A percentile compares a stretch with the other conserved stretches of the same genome.
These are phyloP conservation scores for Trisateles emortualis DNA, from an alignment of 2,888 invertebrate genomes.

Conservation along the genomic window DNA sequence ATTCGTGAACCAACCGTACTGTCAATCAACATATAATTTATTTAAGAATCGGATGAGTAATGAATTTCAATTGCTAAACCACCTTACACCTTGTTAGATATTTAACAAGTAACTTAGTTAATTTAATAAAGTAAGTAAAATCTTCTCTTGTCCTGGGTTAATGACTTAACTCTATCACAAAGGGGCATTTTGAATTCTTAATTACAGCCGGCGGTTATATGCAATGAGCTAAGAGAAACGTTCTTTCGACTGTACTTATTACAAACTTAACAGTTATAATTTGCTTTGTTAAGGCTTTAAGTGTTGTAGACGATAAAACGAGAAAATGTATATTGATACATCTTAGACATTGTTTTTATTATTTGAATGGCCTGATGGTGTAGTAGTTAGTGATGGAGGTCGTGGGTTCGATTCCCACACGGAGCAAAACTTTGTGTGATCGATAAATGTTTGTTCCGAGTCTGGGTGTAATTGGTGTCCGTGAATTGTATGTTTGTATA, in stretches of 20 bases:
- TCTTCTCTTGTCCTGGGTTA: conserved; percentile 67
- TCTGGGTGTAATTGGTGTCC: too few species aligned
- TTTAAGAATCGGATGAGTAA: conserved; percentile 23
- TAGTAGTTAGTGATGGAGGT: too few species aligned
- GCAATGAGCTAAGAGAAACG: conserved; percentile 67
- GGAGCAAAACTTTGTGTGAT: too few species aligned
- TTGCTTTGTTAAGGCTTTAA: conserved; percentile 53
- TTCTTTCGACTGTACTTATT: conserved; percentile 54
- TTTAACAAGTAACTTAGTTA: conserved; percentile 56
- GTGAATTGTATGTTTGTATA: too few species aligned
- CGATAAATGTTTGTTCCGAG: too few species aligned
- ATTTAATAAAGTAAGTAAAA: conserved; percentile 62
- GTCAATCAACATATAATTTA: conserved; percentile 12
- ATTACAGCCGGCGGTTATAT: conserved; percentile 78
- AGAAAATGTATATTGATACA: too few species aligned
- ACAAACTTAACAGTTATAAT: conserved; percentile 46
- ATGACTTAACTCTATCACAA: conserved; percentile 72
- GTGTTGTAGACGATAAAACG: conserved; percentile 23
- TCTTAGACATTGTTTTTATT: too few species aligned
- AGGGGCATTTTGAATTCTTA: conserved; percentile 79
- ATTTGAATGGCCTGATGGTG: too few species aligned
- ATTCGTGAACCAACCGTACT: too few species aligned
- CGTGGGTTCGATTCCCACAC: too few species aligned
- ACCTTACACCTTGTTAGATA: conserved; percentile 49
- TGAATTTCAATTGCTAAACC: conserved; percentile 28